A percentile compares a stretch with the other conserved stretches of the same genome.
Conservation (phyloP, 2,797 vertebrate species). For the Dicrostonyx torquatus region DNA sequence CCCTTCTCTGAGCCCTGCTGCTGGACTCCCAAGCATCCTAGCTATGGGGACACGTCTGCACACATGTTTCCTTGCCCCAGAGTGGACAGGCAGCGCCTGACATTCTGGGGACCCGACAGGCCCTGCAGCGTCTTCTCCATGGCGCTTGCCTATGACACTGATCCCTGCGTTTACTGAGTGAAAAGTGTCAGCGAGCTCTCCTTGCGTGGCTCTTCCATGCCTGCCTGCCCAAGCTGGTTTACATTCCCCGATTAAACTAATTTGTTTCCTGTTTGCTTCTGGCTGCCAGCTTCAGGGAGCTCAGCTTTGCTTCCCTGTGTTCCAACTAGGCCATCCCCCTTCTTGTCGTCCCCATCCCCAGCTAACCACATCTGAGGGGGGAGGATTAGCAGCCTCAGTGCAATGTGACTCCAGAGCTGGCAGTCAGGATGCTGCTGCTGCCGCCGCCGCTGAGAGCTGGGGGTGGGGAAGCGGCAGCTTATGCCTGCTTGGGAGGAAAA, state of each 20-base stretch:
- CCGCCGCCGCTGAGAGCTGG: conserved; percentile 14
- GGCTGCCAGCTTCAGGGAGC: conserved; percentile 93
- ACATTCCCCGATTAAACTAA: conserved; percentile 88
- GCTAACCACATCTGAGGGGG: conserved; percentile 94
- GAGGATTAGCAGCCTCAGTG: conserved; percentile 95
- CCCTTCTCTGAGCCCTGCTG: not conserved
- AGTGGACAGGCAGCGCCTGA: not conserved
- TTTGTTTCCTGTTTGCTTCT: conserved; percentile 95
- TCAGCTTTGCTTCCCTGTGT: conserved; percentile 89
- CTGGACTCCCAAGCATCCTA: not conserved
- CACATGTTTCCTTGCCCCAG: fast-evolving
- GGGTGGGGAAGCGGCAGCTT: conserved; percentile 73
- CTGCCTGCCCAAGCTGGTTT: conserved; percentile 87
- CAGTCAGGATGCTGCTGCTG: conserved; percentile 44
- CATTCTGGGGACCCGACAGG: too few relatives aligned
- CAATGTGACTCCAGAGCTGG: conserved; percentile 84
- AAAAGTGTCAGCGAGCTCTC: conserved; percentile 83
- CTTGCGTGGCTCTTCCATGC: conserved; percentile 83
- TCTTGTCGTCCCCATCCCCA: not conserved
- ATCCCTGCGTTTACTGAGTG: conserved; percentile 79
- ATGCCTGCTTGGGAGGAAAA: not conserved
- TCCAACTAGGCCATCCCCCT: conserved; percentile 87
- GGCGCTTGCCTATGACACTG: conserved; percentile 18
- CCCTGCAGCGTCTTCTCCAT: fast-evolving
- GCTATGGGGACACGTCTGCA: not conserved